phyloP scores from a whole-genome alignment of 2,888 invertebrate genomes.

The Chirona hameri region DNA sequence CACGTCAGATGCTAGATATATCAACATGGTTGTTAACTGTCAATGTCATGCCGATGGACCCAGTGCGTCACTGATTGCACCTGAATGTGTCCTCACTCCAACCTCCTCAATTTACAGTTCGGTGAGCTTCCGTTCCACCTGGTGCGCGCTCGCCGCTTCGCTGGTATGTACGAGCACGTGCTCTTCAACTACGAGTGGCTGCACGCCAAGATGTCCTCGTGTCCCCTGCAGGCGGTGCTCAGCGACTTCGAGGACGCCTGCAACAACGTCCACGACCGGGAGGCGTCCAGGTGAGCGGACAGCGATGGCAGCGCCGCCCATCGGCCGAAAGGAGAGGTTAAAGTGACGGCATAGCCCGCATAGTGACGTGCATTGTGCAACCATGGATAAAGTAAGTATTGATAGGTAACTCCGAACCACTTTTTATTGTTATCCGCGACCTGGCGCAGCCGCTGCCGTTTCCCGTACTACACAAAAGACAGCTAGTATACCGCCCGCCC shows the following conservation, averaged over 20 bases:
- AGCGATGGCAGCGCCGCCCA: neutral
- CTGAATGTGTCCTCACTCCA: neutral
- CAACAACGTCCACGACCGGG: constrained; percentile 72
- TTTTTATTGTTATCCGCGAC: no score
- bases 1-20: no score
- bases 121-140: constrained; percentile 94
- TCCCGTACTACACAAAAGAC: no score
- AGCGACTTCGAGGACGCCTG: constrained; percentile 95
- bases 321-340: neutral
- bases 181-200: constrained; percentile 97
- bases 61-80: no score
- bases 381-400: no score
- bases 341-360: no score
- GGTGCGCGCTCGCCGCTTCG: constrained; percentile 82
- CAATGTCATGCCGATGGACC: no score
- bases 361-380: no score
- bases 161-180: constrained; percentile 84
- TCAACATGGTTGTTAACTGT: no score
- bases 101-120: constrained; percentile 56
- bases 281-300: constrained; percentile 63
- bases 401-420: no score
- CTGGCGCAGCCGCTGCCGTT: no score
- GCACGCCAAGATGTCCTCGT: constrained; percentile 90
- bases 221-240: constrained; percentile 89
- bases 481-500: no score